Conservation (phyloP, 2,113 vertebrate species). For the Tyto alba region DNA sequence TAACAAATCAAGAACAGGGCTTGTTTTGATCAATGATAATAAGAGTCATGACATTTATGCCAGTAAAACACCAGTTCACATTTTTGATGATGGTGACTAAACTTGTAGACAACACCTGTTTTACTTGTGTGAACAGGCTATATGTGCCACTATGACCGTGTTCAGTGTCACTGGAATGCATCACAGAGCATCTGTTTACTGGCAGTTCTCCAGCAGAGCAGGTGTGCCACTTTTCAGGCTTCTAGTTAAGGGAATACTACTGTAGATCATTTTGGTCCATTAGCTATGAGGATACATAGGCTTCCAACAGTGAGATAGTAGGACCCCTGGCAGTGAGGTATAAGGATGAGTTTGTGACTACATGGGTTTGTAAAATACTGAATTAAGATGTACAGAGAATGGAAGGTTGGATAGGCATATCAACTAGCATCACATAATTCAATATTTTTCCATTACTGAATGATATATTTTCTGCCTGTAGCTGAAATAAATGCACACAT, state of each 20-base stretch:
- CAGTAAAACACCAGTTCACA: neutral
- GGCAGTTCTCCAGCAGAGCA: conserved; percentile 29
- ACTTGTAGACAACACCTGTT: neutral
- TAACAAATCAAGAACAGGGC: neutral
- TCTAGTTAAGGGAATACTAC: neutral
- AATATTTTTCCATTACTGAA: neutral
- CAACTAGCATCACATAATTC: neutral
- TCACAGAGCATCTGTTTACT: neutral
- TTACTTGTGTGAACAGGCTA: neutral
- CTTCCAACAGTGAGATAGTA: neutral
- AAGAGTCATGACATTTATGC: neutral
- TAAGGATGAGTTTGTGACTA: neutral
- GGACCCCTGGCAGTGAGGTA: neutral
- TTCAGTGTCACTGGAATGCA: neutral
- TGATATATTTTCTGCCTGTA: neutral
- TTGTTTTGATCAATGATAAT: neutral
- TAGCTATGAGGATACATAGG: neutral
- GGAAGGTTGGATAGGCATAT: neutral
- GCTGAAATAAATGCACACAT: neutral
- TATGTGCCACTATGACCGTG: neutral
- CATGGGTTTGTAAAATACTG: neutral
- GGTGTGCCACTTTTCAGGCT: neutral
- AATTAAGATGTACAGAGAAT: neutral
- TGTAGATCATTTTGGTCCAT: neutral
- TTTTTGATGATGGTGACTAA: neutral